A percentile compares a stretch with the other conserved stretches of the same genome.
Conservation (phyloP, 2,113 vertebrate genomes). For the Melospiza melodia region DNA sequence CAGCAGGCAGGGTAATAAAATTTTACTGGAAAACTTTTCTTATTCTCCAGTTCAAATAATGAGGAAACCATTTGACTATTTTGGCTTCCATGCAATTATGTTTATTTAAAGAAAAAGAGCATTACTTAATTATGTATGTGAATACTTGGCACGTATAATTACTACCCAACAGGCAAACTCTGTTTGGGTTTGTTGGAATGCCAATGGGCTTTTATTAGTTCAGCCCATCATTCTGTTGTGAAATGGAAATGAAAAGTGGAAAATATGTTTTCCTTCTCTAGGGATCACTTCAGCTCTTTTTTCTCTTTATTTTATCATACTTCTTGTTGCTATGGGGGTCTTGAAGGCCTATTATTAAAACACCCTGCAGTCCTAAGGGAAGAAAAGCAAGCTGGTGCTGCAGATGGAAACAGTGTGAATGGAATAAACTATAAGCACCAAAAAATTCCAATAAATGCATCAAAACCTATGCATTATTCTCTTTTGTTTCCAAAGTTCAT, state of each 20-base stretch:
- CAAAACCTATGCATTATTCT: not conserved
- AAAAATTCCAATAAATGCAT: not conserved
- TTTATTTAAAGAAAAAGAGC: conserved; percentile 42
- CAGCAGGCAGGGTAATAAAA: not conserved
- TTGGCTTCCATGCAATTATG: not conserved
- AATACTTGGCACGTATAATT: conserved; percentile 40
- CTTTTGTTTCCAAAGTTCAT: not conserved
- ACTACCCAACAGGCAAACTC: conserved; percentile 34
- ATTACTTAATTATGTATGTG: conserved; percentile 28
- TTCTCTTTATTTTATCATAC: conserved; percentile 60
- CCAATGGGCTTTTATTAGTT: conserved; percentile 53
- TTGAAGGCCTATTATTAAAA: conserved; percentile 70
- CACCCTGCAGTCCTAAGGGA: conserved; percentile 64
- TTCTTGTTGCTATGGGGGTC: conserved; percentile 48
- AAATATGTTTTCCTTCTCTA: conserved; percentile 66
- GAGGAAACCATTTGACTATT: not conserved
- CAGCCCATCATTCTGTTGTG: conserved; percentile 28
- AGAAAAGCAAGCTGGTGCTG: conserved; percentile 69
- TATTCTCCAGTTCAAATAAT: not conserved
- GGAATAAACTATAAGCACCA: conserved; percentile 30
- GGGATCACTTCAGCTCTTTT: conserved; percentile 52
- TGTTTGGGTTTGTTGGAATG: conserved; percentile 36
- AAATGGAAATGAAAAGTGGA: conserved; percentile 58
- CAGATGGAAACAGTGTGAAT: conserved; percentile 64
- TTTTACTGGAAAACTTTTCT: not conserved